A percentile compares a stretch with the other conserved stretches of the same genome.
Conservation (phyloP, 2,113 vertebrate species). For the Heterotis niloticus region DNA sequence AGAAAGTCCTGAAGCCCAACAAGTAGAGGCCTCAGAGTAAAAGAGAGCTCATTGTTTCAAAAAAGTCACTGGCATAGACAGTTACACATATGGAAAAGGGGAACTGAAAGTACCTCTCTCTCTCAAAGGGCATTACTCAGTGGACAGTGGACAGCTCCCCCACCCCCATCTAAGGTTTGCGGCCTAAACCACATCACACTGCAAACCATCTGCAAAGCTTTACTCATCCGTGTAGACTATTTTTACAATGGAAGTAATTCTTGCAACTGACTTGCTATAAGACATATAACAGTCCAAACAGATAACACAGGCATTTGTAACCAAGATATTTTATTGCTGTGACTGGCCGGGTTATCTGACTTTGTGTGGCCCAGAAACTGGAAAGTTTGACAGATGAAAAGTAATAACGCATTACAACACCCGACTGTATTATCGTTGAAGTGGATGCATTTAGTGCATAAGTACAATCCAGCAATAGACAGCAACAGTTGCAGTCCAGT, state of each 20-base stretch:
- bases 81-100: conserved; percentile 40
- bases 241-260: conserved; percentile 21
- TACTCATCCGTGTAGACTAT: conserved; percentile 61
- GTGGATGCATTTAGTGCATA: too few species aligned
- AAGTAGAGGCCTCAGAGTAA: background rate
- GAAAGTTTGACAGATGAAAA: too few species aligned
- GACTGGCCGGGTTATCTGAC: too few species aligned
- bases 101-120: conserved; percentile 63
- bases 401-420: too few species aligned
- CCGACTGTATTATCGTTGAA: too few species aligned
- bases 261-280: background rate
- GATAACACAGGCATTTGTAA: background rate
- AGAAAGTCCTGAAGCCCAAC: background rate
- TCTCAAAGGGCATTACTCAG: background rate
- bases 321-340: too few species aligned
- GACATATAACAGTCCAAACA: background rate
- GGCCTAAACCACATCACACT: conserved; percentile 71
- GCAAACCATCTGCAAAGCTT: conserved; percentile 70
- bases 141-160: background rate
- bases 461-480: too few species aligned
- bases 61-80: conserved; percentile 3
- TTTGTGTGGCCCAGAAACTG: too few species aligned
- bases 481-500: too few species aligned
- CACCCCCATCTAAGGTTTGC: background rate
- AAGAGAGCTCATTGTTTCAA: background rate